Percentiles rank a stretch among this genome's conserved stretches.
These are phyloP conservation scores for Chiloscyllium punctatum DNA, from an alignment of 2,797 vertebrate species.

Conservation along the genomic window DNA sequence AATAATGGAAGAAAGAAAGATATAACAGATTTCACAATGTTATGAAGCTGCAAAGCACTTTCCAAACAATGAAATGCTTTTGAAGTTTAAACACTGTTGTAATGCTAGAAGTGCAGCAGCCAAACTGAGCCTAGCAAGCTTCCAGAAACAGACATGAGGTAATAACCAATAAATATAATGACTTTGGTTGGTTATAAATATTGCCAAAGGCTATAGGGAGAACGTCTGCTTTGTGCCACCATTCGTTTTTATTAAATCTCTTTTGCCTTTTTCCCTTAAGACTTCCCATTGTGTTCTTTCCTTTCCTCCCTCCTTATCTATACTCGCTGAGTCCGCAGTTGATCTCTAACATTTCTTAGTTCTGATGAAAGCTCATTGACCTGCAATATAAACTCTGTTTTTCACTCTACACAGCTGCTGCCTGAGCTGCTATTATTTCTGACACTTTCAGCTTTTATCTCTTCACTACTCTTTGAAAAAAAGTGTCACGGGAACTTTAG, in stretches of 20 bases:
- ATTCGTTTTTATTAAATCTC: not conserved
- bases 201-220: not conserved
- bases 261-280: not conserved
- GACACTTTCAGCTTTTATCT: not conserved
- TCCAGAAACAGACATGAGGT: not conserved
- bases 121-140: not conserved
- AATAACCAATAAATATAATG: not conserved
- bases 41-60: not conserved
- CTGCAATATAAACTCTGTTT: not conserved
- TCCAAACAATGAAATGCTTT: not conserved
- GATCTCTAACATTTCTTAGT: not conserved
- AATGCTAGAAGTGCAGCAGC: not conserved
- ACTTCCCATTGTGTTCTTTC: not conserved
- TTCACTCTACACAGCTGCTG: not conserved
- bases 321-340: not conserved
- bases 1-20: not conserved
- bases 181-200: not conserved
- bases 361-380: too few relatives aligned
- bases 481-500: not conserved
- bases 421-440: not conserved
- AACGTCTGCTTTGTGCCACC: not conserved
- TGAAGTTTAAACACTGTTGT: not conserved
- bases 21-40: not conserved
- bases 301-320: not conserved
- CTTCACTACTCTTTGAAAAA: not conserved